Conservation (phyloP, 2,888 invertebrate genomes). For the Ectropis crepuscularia region DNA sequence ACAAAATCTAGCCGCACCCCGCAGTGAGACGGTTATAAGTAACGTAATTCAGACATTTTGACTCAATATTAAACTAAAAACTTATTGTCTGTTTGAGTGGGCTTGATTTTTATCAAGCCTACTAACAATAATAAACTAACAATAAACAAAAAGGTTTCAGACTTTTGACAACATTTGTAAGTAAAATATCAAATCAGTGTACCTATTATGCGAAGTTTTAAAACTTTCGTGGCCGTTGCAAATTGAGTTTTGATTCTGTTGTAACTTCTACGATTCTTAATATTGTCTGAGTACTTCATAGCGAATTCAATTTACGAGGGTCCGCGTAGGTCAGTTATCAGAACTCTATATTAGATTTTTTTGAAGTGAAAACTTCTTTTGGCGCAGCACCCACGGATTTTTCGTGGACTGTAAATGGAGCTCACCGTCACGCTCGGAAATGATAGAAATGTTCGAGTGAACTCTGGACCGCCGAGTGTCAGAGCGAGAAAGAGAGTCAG, state of each 20-base stretch:
- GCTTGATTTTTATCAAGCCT: no score
- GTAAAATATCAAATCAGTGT: constrained; percentile 5
- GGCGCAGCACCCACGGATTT: neutral
- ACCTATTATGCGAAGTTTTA: neutral
- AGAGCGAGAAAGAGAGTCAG: no score
- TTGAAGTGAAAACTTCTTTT: no score
- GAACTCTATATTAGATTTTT: neutral
- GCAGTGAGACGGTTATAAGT: no score
- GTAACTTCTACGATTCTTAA: constrained; percentile 1
- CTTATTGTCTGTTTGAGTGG: neutral
- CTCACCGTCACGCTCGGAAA: no score
- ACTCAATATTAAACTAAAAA: no score
- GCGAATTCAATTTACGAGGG: constrained; percentile 7
- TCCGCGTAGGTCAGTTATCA: neutral
- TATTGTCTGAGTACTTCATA: constrained; percentile 5
- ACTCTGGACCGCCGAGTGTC: no score
- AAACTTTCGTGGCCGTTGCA: constrained; percentile 8
- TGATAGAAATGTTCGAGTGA: no score
- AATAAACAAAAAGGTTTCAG: neutral
- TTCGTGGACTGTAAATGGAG: neutral
- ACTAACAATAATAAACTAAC: no score
- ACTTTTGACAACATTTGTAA: neutral
- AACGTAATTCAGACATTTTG: no score
- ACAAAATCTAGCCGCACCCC: no score
- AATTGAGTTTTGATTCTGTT: constrained; percentile 21